Conservation (phyloP, 53 echinoderm and acorn worm genomes). For the Echinometra lucunter region DNA sequence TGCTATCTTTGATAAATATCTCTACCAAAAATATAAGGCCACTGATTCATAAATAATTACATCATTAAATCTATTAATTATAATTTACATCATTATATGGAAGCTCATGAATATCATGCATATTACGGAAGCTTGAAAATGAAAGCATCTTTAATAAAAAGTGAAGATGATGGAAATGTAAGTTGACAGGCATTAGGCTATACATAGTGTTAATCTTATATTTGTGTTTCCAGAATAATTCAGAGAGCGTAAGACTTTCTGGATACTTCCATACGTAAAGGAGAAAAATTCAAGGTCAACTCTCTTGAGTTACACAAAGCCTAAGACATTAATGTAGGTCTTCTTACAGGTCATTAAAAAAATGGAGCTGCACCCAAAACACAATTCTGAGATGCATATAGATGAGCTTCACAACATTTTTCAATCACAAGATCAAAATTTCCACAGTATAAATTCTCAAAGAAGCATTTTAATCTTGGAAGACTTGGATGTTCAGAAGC, state of each 20-base stretch:
- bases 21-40: not conserved
- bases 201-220: not conserved
- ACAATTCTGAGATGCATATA: not conserved
- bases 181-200: not conserved
- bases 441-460: not conserved
- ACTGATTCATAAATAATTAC: constrained; percentile 41
- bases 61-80: too few species aligned
- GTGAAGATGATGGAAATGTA: not conserved
- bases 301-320: not conserved
- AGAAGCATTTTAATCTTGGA: not conserved
- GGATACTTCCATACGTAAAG: not conserved
- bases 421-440: not conserved
- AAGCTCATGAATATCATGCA: not conserved
- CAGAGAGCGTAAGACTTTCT: not conserved
- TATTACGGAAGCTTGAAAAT: too few species aligned
- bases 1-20: not conserved
- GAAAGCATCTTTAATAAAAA: not conserved
- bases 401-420: not conserved
- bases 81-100: not conserved
- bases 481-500: not conserved
- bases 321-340: not conserved
- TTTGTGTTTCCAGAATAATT: not conserved
- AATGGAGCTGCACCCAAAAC: not conserved
- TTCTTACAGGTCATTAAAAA: not conserved
- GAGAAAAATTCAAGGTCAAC: not conserved